Percentiles rank a stretch among this genome's conserved stretches.
These are phyloP conservation scores for Ischnus inquisitorius DNA, from an alignment of 2,888 invertebrate species.

Conservation along the genomic window DNA sequence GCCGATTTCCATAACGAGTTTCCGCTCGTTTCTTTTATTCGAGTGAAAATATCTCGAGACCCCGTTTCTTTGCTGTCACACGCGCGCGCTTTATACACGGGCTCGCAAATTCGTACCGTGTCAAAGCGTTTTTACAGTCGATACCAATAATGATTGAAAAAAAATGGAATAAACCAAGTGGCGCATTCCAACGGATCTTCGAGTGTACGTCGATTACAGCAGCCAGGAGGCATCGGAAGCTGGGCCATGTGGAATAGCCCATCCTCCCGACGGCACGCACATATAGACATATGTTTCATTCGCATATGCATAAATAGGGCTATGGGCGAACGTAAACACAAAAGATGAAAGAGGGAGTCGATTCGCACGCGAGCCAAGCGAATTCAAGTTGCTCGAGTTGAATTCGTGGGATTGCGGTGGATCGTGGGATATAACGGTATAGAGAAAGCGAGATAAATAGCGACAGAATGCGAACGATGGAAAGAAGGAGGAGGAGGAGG, in stretches of 20 bases:
- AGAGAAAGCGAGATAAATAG: constrained; percentile 34
- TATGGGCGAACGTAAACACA: constrained; percentile 17
- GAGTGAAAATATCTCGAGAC: no score
- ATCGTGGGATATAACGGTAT: neutral
- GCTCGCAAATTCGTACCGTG: no score
- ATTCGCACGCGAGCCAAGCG: constrained; percentile 19
- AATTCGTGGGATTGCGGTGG: constrained; percentile 64
- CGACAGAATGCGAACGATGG: constrained; percentile 42
- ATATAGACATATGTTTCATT: neutral
- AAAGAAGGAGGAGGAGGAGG: constrained; percentile 23
- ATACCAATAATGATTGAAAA: no score
- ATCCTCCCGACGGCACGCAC: neutral
- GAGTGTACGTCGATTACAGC: neutral
- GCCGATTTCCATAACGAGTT: no score
- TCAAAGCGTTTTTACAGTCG: no score
- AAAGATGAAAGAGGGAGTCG: constrained; percentile 16
- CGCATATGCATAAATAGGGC: constrained; percentile 11
- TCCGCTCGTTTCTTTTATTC: no score
- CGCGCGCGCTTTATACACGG: no score
- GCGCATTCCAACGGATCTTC: no score
- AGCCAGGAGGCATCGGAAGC: neutral
- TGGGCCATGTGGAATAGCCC: neutral
- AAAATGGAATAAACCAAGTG: no score
- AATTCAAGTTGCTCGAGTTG: constrained; percentile 37
- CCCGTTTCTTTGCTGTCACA: no score